Conservation (phyloP, 2,888 invertebrate genomes). For the Agriotes lineatus region DNA sequence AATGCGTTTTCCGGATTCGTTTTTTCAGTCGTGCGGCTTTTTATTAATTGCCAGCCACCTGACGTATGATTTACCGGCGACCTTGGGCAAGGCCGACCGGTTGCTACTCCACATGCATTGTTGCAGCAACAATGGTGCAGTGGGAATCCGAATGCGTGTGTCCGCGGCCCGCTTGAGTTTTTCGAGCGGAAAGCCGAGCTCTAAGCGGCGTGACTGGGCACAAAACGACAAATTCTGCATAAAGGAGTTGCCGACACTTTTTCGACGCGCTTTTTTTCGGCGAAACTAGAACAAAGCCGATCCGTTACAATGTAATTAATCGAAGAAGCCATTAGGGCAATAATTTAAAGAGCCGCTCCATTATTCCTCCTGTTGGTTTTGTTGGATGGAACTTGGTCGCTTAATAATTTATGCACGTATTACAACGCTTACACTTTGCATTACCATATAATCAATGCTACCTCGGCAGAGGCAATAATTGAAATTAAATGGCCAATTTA, state of each 20-base stretch:
- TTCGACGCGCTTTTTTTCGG: conserved; percentile 1
- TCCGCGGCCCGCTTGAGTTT: neutral
- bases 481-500: too few relatives aligned
- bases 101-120: conserved; percentile 18
- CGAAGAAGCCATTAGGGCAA: conserved; percentile 19
- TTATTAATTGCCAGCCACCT: conserved; percentile 38
- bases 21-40: conserved; percentile 1
- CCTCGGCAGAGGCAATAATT: neutral
- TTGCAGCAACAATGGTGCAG: conserved; percentile 28
- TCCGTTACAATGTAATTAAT: conserved; percentile 29
- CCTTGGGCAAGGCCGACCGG: conserved; percentile 42
- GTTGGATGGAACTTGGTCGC: neutral
- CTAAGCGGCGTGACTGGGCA: too few relatives aligned
- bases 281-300: conserved; percentile 24
- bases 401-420: neutral
- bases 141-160: conserved; percentile 11
- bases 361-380: conserved; percentile 8
- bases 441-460: neutral
- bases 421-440: neutral
- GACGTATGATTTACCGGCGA: conserved; percentile 39
- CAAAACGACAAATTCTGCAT: conserved; percentile 5
- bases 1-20: conserved; percentile 24
- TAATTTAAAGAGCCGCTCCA: conserved; percentile 8
- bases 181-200: too few relatives aligned
- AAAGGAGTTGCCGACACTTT: conserved; percentile 16